Conservation (phyloP, 2,113 vertebrate genomes). For the Numenius arquata region DNA sequence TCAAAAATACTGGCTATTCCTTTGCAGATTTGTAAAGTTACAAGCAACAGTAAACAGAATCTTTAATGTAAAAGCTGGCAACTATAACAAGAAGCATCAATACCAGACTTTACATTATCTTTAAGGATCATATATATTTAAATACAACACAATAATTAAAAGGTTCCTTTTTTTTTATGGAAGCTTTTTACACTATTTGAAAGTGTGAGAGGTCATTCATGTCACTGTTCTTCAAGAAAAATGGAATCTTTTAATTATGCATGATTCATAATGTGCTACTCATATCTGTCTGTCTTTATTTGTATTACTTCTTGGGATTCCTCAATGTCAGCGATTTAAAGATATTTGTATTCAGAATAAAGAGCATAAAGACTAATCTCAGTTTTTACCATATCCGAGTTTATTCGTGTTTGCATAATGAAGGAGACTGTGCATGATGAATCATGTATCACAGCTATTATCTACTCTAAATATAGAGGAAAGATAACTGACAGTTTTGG, state of each 20-base stretch:
- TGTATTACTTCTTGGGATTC: background rate
- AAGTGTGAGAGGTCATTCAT: background rate
- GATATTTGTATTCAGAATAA: conserved; percentile 26
- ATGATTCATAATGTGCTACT: background rate
- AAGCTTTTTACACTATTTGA: background rate
- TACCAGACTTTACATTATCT: background rate
- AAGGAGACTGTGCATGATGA: conserved; percentile 12
- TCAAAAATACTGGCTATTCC: background rate
- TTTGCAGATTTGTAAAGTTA: background rate
- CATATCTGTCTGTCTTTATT: conserved; percentile 9
- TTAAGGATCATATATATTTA: background rate
- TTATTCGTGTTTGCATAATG: background rate
- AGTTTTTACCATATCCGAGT: background rate
- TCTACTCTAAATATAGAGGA: background rate
- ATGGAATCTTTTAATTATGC: background rate
- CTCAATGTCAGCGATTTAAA: background rate
- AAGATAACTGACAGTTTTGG: background rate
- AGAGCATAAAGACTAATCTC: background rate
- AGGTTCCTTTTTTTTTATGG: background rate
- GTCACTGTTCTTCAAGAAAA: background rate
- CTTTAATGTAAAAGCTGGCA: background rate
- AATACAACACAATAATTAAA: background rate
- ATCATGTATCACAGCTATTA: conserved; percentile 35
- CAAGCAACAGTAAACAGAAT: background rate
- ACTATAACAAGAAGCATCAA: background rate